Evolutionary conservation across 2,797 vertebrate species (phyloP).

Genomic region (Enteromius thamalakanensis): DNA sequence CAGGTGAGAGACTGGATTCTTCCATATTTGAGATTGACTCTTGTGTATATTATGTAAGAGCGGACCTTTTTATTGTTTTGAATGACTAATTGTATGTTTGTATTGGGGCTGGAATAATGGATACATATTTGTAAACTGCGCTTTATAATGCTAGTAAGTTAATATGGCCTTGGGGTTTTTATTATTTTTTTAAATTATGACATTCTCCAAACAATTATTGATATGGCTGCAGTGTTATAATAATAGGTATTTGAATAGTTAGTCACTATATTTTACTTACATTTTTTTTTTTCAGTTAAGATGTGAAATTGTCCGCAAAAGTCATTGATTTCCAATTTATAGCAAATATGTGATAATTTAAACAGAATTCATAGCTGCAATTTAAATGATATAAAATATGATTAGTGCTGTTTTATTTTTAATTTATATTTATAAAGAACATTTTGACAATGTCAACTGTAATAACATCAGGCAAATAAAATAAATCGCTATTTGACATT

Average conservation of each 20-base stretch:
- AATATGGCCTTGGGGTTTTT: too few relatives aligned
- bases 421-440: not conserved
- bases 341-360: not conserved
- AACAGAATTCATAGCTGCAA: not conserved
- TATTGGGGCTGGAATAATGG: not conserved
- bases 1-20: slow-evolving; percentile 68
- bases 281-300: not conserved
- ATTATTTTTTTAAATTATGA: not conserved
- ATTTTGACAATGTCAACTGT: too few relatives aligned
- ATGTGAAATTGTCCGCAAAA: not conserved
- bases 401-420: not conserved
- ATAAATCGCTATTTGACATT: not conserved
- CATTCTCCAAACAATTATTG: not conserved
- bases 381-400: not conserved
- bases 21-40: not conserved
- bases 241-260: not conserved
- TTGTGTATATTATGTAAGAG: not conserved
- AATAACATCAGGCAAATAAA: not conserved
- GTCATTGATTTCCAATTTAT: not conserved
- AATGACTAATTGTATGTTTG: not conserved
- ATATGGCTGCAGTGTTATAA: not conserved
- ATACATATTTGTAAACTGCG: not conserved
- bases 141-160: not conserved
- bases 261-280: not conserved
- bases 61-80: not conserved